Evolutionary conservation across 2,113 vertebrate species (phyloP).

Genomic region (Castor canadensis): DNA sequence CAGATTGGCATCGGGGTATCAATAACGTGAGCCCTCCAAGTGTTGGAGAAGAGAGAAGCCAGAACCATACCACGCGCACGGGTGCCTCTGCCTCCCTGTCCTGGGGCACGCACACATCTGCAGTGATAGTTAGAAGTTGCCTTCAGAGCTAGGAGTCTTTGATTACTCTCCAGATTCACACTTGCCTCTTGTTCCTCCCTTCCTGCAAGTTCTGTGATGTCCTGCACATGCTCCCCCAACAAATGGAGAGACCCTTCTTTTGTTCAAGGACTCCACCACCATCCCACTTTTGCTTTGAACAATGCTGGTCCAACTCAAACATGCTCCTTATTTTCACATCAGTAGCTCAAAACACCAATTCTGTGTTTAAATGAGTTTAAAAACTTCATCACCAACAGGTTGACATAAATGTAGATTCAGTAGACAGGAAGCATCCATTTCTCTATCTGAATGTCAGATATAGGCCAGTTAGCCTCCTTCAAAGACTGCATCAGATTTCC

Average conservation of each 20-base stretch:
- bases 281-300: background rate
- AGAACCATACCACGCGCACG: accelerated
- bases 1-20: too few relatives aligned
- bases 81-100: accelerated
- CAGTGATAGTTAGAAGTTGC: background rate
- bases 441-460: background rate
- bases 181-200: accelerated
- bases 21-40: accelerated
- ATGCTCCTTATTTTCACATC: background rate
- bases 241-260: too few relatives aligned
- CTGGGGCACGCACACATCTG: accelerated
- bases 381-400: background rate
- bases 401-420: background rate
- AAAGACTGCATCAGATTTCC: accelerated
- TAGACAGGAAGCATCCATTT: background rate
- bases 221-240: background rate
- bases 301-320: background rate
- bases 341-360: background rate
- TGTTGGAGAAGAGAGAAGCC: background rate
- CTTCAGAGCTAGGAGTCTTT: background rate
- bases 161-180: background rate
- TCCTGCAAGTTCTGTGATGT: background rate
- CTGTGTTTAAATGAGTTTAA: background rate
- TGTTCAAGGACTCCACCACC: accelerated
- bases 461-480: background rate